Percentiles rank a stretch among this genome's conserved stretches.
Evolutionary conservation across 2,888 invertebrate genomes (phyloP).

Genomic region (Parthenolecanium corni): DNA sequence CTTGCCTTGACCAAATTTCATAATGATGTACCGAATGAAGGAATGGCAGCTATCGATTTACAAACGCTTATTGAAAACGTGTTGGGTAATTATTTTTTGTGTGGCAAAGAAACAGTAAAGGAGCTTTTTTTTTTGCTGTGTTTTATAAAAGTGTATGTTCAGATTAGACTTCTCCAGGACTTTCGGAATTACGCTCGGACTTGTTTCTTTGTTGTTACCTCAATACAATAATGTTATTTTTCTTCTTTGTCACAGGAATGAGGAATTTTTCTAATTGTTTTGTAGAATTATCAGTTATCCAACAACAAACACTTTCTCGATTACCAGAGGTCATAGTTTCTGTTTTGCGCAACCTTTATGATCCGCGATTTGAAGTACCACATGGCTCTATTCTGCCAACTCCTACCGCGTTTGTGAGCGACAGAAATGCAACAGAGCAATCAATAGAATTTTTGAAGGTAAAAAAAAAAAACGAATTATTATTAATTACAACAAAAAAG

Average conservation of each 20-base stretch:
- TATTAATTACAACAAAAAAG: too few relatives aligned
- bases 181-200: too few relatives aligned
- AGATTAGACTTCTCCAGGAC: too few relatives aligned
- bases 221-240: too few relatives aligned
- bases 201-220: too few relatives aligned
- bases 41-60: neutral
- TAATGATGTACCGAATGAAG: neutral
- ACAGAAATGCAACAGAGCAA: neutral
- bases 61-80: neutral
- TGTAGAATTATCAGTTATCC: neutral
- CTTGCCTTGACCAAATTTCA: neutral
- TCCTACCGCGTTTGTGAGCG: neutral
- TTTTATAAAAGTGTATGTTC: too few relatives aligned
- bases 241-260: too few relatives aligned
- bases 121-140: too few relatives aligned
- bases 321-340: neutral
- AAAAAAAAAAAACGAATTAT: too few relatives aligned
- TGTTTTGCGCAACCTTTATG: constrained; percentile 5
- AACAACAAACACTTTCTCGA: neutral
- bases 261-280: too few relatives aligned
- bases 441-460: constrained; percentile 6
- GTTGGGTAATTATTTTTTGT: neutral
- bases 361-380: constrained; percentile 11
- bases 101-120: too few relatives aligned
- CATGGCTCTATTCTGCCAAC: neutral